Percentiles rank a stretch among this genome's conserved stretches.
Conservation (phyloP, 2,888 invertebrate species). For the Melolontha melolontha region DNA sequence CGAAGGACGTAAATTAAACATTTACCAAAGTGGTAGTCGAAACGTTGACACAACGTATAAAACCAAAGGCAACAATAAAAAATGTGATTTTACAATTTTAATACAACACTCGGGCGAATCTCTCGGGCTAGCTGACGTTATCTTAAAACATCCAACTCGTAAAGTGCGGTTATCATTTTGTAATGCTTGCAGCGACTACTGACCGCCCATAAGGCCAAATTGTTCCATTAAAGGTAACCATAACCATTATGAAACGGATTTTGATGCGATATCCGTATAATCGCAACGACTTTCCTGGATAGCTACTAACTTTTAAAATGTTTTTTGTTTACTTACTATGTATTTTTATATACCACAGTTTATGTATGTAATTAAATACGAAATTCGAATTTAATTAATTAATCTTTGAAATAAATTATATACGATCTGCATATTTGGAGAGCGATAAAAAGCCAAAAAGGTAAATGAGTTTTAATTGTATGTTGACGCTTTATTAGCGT, state of each 20-base stretch:
- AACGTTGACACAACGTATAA: conserved; percentile 10
- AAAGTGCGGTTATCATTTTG: conserved; percentile 13
- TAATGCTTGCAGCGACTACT: background rate
- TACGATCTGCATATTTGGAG: too few species aligned
- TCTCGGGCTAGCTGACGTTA: background rate
- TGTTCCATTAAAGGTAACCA: conserved; percentile 3
- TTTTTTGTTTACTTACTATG: too few species aligned
- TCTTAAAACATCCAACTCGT: conserved; percentile 13
- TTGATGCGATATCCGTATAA: background rate
- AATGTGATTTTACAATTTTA: conserved; percentile 10
- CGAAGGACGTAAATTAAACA: conserved; percentile 2
- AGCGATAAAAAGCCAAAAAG: too few species aligned
- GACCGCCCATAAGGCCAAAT: conserved; percentile 6
- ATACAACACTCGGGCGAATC: background rate
- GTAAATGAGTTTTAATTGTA: too few species aligned
- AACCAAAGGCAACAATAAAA: conserved; percentile 3
- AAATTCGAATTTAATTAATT: too few species aligned
- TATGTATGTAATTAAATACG: too few species aligned
- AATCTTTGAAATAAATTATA: too few species aligned
- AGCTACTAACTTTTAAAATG: too few species aligned
- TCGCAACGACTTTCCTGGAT: background rate
- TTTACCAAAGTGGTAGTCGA: conserved; percentile 14
- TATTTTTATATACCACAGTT: too few species aligned
- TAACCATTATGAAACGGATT: background rate
- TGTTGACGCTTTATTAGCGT: too few species aligned